phyloP scores from a whole-genome alignment of 2,888 invertebrate species.

The Uropetala carovei region DNA sequence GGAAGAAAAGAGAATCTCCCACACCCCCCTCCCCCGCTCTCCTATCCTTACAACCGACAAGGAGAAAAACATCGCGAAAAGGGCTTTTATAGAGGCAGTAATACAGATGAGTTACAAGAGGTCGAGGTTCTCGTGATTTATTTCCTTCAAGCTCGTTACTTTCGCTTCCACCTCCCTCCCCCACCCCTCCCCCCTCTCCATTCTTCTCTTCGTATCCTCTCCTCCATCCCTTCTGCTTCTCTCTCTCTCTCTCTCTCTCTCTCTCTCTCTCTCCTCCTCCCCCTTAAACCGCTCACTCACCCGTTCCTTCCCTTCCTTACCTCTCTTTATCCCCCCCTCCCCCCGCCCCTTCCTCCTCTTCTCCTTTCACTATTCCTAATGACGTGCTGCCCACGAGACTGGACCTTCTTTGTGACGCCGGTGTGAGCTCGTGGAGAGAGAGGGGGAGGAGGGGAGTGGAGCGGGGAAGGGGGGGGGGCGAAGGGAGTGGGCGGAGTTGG shows the following conservation, averaged over 20 bases:
- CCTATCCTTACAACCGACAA: neutral
- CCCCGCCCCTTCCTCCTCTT: neutral
- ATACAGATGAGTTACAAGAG: slow-evolving; percentile 60
- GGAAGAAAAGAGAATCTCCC: neutral
- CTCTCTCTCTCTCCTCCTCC: neutral
- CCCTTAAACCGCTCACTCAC: neutral
- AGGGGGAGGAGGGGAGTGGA: too few species aligned
- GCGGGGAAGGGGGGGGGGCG: too few species aligned
- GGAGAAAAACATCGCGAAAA: neutral
- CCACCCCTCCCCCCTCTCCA: neutral
- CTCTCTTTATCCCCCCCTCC: neutral
- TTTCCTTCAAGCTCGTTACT: slow-evolving; percentile 32
- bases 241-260: neutral
- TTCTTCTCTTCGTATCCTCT: neutral
- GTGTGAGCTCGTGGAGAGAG: too few species aligned
- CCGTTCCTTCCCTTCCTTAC: neutral
- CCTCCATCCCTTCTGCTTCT: neutral
- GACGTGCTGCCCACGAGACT: slow-evolving; percentile 24
- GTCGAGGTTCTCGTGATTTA: slow-evolving; percentile 60
- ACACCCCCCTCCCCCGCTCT: neutral
- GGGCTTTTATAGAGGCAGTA: slow-evolving; percentile 34
- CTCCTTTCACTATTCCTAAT: neutral
- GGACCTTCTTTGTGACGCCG: slow-evolving; percentile 26
- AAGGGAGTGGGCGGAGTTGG: slow-evolving; percentile 5
- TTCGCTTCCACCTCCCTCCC: neutral